phyloP scores from a whole-genome alignment of 2,888 invertebrate genomes.

The Tanytarsus gracilentus region DNA sequence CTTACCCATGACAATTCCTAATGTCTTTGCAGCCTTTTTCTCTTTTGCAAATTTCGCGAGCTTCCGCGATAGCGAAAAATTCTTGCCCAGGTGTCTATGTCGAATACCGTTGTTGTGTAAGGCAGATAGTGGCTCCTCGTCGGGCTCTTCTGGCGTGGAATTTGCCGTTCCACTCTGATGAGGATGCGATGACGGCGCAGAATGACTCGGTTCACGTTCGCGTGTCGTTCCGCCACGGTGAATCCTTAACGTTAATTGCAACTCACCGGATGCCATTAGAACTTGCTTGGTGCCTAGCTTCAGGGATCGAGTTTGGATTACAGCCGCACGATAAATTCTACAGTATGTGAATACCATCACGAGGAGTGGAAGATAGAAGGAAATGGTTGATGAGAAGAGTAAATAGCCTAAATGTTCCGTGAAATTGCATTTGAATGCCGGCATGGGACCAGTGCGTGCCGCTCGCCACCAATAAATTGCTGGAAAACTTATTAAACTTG shows the following conservation, averaged over 20 bases:
- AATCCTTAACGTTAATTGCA: slow-evolving; percentile 82
- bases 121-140: slow-evolving; percentile 63
- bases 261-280: slow-evolving; percentile 72
- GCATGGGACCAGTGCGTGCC: slow-evolving; percentile 69
- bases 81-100: slow-evolving; percentile 64
- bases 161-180: slow-evolving; percentile 43
- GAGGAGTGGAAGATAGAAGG: slow-evolving; percentile 91
- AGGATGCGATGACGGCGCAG: slow-evolving; percentile 33
- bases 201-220: slow-evolving; percentile 43
- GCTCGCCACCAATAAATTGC: slow-evolving; percentile 96
- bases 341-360: slow-evolving; percentile 99
- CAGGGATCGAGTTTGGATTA: slow-evolving; percentile 81
- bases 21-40: slow-evolving; percentile 93
- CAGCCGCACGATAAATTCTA: slow-evolving; percentile 88
- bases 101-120: slow-evolving; percentile 71
- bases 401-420: slow-evolving; percentile 94
- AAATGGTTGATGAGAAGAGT: slow-evolving; percentile 94
- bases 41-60: slow-evolving; percentile 93
- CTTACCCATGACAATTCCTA: slow-evolving; percentile 94
- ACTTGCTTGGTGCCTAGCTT: slow-evolving; percentile 88
- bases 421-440: slow-evolving; percentile 83
- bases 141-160: slow-evolving; percentile 57
- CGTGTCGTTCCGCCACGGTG: slow-evolving; percentile 80
- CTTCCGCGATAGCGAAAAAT: slow-evolving; percentile 87
- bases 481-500: slow-evolving; percentile 94